Conservation (phyloP, 2,797 vertebrate species). For the Myotis planiceps region DNA sequence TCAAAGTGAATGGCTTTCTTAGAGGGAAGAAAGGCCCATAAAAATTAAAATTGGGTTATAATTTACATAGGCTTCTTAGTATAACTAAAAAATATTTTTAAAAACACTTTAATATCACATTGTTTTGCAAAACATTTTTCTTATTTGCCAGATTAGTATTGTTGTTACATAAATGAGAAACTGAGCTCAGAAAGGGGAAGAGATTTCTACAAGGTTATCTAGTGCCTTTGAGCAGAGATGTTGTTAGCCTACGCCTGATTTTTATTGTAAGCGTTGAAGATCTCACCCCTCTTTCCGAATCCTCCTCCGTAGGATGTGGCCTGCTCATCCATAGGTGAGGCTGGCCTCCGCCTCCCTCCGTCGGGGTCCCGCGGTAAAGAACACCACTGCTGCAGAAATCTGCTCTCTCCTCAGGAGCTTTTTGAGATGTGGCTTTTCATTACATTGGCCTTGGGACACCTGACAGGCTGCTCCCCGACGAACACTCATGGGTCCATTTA, state of each 20-base stretch:
- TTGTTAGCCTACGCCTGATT: not conserved
- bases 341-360: not conserved
- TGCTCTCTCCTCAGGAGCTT: not conserved
- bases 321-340: not conserved
- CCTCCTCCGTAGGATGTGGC: not conserved
- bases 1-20: constrained; percentile 67
- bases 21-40: constrained; percentile 40
- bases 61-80: constrained; percentile 52
- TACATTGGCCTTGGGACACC: not conserved
- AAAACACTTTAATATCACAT: not conserved
- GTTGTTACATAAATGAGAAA: constrained; percentile 18
- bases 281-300: not conserved
- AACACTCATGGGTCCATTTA: not conserved
- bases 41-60: constrained; percentile 68
- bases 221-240: not conserved
- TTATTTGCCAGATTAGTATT: constrained; percentile 22
- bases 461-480: not conserved
- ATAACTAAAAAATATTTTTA: not conserved
- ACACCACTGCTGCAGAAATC: not conserved
- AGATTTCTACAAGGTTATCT: constrained; percentile 36
- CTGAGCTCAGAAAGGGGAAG: not conserved
- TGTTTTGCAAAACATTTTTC: constrained; percentile 46
- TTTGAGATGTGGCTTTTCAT: not conserved
- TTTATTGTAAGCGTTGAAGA: constrained; percentile 17
- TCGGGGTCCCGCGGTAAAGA: not conserved